Evolutionary conservation across 2,888 invertebrate genomes (phyloP).

Genomic region (Diaphora mendica): DNA sequence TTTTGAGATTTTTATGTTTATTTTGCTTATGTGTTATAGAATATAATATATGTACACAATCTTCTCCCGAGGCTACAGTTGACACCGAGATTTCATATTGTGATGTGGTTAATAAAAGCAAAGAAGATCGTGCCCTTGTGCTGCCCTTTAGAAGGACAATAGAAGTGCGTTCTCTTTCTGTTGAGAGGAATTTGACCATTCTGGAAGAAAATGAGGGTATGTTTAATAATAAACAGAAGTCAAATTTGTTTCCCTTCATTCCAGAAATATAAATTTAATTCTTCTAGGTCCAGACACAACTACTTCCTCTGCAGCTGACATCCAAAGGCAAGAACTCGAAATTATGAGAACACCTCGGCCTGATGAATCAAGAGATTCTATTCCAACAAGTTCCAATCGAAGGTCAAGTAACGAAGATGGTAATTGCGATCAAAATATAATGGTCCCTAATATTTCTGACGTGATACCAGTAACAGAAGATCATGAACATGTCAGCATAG

Average conservation of each 20-base stretch:
- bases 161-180: background rate
- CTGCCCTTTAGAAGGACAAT: background rate
- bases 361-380: constrained; percentile 18
- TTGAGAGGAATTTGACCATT: constrained; percentile 5
- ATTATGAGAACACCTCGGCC: constrained; percentile 14
- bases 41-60: too few species aligned
- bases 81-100: background rate
- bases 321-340: constrained; percentile 5
- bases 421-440: background rate
- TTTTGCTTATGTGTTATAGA: background rate
- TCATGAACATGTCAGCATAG: background rate
- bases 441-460: background rate
- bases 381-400: background rate
- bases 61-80: background rate
- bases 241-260: background rate
- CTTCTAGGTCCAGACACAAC: constrained; percentile 28
- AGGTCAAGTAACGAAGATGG: background rate
- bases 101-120: background rate
- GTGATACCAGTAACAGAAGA: constrained; percentile 13
- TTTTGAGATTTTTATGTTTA: too few species aligned
- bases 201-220: constrained; percentile 11
- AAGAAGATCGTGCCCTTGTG: background rate
- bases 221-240: background rate
- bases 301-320: background rate
- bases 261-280: background rate